These are phyloP conservation scores for Euwallacea similis DNA, from an alignment of 1,140 invertebrate species.

Conservation along the genomic window DNA sequence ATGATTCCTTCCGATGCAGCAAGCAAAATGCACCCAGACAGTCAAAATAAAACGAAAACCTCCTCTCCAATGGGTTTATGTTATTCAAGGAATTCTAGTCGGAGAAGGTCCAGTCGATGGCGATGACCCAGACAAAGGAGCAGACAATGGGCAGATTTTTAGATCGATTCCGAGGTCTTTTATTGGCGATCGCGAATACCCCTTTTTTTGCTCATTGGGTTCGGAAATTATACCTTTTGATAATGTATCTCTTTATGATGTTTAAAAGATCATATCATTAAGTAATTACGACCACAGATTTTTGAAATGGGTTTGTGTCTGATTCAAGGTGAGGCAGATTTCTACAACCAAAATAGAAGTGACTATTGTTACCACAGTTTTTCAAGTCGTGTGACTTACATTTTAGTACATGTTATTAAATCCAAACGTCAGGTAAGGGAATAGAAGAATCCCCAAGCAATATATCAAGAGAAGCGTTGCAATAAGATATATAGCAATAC, in stretches of 20 bases:
- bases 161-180: slow-evolving; percentile 16
- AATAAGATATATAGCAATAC: too few relatives aligned
- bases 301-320: too few relatives aligned
- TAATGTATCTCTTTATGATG: slow-evolving; percentile 19
- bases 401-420: too few relatives aligned
- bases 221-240: slow-evolving; percentile 19
- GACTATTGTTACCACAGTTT: too few relatives aligned
- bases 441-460: too few relatives aligned
- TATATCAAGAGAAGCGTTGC: too few relatives aligned
- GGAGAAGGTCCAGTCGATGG: slow-evolving; percentile 10
- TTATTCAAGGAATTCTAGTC: slow-evolving; percentile 34
- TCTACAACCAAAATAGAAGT: too few relatives aligned
- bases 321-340: too few relatives aligned
- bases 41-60: slow-evolving; percentile 20
- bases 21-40: slow-evolving; percentile 25
- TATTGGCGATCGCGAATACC: not conserved
- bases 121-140: slow-evolving; percentile 33
- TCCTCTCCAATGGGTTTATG: slow-evolving; percentile 9
- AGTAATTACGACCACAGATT: not conserved
- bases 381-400: too few relatives aligned
- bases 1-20: slow-evolving; percentile 15
- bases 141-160: slow-evolving; percentile 33
- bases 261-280: slow-evolving; percentile 22
- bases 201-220: slow-evolving; percentile 11
- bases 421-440: too few relatives aligned